A percentile compares a stretch with the other conserved stretches of the same genome.
phyloP scores from a whole-genome alignment of 2,113 vertebrate species.

The Lasiurus cinereus region DNA sequence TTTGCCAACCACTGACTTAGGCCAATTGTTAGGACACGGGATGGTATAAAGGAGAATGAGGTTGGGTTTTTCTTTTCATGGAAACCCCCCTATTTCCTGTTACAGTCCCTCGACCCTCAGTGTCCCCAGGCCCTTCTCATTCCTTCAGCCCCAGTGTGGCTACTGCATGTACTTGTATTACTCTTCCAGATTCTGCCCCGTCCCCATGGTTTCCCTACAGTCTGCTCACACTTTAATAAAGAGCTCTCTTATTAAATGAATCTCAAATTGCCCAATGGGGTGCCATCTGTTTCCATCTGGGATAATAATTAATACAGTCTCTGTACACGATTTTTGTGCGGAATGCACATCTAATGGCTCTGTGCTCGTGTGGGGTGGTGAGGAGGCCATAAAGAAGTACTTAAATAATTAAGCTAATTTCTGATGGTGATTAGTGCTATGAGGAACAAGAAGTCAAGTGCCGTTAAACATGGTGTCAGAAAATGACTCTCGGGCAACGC shows the following conservation, averaged over 20 bases:
- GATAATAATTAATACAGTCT: background rate
- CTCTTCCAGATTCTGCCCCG: background rate
- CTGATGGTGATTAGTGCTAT: background rate
- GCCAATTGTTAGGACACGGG: background rate
- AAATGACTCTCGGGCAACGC: background rate
- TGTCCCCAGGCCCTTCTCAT: fast-evolving
- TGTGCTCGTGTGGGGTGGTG: background rate
- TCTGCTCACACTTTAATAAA: background rate
- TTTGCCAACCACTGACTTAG: no score
- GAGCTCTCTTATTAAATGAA: background rate
- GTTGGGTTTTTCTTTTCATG: background rate
- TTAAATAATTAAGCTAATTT: background rate
- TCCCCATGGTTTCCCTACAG: background rate
- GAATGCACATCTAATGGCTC: background rate
- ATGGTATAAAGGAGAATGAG: background rate
- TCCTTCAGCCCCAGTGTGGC: background rate
- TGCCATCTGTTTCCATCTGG: background rate
- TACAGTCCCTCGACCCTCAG: fast-evolving
- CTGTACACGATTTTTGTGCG: background rate
- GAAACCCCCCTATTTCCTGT: no score
- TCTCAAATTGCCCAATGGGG: background rate
- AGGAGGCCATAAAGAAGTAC: background rate
- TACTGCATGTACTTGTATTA: background rate
- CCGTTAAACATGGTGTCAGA: background rate
- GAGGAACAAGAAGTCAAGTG: background rate